A percentile compares a stretch with the other conserved stretches of the same genome.
These are phyloP conservation scores for Pycnomerus fuliginosus DNA, from an alignment of 2,888 invertebrate genomes.

Conservation along the genomic window DNA sequence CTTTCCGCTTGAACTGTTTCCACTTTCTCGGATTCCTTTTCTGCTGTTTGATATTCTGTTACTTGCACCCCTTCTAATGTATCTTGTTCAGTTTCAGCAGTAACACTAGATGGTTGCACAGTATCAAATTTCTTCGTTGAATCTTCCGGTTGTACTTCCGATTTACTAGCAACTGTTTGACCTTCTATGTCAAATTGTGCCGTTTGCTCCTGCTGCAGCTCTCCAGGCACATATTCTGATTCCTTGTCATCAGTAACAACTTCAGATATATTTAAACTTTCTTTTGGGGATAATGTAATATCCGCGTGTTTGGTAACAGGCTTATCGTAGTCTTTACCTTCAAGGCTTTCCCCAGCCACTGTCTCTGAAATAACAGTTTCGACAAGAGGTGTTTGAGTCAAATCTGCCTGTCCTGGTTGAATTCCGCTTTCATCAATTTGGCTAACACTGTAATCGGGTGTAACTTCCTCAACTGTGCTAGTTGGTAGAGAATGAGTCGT, in stretches of 20 bases:
- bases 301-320: constrained; percentile 52
- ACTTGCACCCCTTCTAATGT: constrained; percentile 59
- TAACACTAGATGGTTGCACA: constrained; percentile 48
- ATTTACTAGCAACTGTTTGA: constrained; percentile 54
- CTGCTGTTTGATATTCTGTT: constrained; percentile 55
- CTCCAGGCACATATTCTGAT: constrained; percentile 47
- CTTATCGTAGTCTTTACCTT: constrained; percentile 44
- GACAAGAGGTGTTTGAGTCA: constrained; percentile 51
- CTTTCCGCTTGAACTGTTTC: constrained; percentile 41
- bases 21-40: constrained; percentile 53
- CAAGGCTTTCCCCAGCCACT: constrained; percentile 58
- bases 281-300: constrained; percentile 48
- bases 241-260: constrained; percentile 56
- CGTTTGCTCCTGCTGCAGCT: constrained; percentile 48
- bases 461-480: constrained; percentile 54
- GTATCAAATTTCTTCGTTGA: constrained; percentile 39
- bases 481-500: constrained; percentile 57
- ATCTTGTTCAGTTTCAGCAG: constrained; percentile 54
- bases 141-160: constrained; percentile 54
- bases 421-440: constrained; percentile 33
- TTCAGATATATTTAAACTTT: constrained; percentile 56
- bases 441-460: constrained; percentile 51
- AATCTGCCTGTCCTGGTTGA: constrained; percentile 48
- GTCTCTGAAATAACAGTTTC: constrained; percentile 56
- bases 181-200: constrained; percentile 54